A percentile compares a stretch with the other conserved stretches of the same genome.
Conservation (phyloP, 2,113 vertebrate species). For the Lagenorhynchus albirostris region DNA sequence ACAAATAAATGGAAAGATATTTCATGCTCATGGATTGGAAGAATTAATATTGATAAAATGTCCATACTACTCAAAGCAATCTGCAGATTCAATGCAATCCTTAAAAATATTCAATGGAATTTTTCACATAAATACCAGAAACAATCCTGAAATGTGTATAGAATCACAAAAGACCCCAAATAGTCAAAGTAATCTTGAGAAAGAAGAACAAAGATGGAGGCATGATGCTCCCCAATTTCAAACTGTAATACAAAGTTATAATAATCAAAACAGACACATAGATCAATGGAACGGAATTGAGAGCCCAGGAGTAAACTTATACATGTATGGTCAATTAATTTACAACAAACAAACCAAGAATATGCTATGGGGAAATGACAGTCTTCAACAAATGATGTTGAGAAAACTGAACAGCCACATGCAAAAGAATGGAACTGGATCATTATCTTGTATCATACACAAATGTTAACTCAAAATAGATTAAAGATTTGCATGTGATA, state of each 20-base stretch:
- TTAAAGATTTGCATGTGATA: background rate
- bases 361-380: background rate
- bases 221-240: background rate
- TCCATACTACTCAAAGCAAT: background rate
- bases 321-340: background rate
- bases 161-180: background rate
- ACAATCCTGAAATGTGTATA: background rate
- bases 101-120: background rate
- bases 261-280: background rate
- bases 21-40: background rate
- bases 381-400: background rate
- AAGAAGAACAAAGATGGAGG: background rate
- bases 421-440: background rate
- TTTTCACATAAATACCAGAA: background rate
- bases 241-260: background rate
- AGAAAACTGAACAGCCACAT: background rate
- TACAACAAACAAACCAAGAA: background rate
- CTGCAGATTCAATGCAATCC: background rate
- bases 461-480: background rate
- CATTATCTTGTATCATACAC: background rate
- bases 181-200: background rate
- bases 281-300: background rate
- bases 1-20: background rate
- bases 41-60: background rate
- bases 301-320: background rate